A percentile compares a stretch with the other conserved stretches of the same genome.
Conservation (phyloP, 2,797 vertebrate genomes). For the Jordanella pulchra region DNA sequence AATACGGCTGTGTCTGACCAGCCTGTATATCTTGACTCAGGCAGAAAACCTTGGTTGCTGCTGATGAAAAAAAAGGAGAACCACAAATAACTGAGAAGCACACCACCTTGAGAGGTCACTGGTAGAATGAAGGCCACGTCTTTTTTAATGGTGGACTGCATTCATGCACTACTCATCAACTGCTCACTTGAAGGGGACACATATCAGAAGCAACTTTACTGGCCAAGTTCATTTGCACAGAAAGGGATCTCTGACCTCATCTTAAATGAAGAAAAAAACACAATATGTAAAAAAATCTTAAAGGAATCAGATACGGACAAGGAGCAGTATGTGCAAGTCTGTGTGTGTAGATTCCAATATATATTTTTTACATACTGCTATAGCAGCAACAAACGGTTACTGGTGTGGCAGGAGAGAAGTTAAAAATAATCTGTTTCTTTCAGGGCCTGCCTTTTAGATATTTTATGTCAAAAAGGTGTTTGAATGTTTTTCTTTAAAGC, state of each 20-base stretch:
- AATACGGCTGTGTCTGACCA: conserved; percentile 64
- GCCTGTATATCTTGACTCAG: conserved; percentile 64
- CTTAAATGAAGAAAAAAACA: too few relatives aligned
- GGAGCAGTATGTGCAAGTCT: too few relatives aligned
- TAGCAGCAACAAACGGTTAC: background rate
- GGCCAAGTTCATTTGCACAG: too few relatives aligned
- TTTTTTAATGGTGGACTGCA: conserved; percentile 22
- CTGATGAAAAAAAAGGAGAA: conserved; percentile 62
- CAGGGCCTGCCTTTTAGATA: background rate
- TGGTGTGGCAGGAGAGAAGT: background rate
- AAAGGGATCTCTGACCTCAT: too few relatives aligned
- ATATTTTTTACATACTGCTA: background rate
- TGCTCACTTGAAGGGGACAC: conserved; percentile 21
- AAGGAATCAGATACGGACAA: too few relatives aligned
- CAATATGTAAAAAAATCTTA: too few relatives aligned
- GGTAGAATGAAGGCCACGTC: conserved; percentile 35
- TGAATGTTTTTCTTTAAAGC: background rate
- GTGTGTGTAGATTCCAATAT: too few relatives aligned
- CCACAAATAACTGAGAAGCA: conserved; percentile 61
- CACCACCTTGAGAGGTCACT: conserved; percentile 50
- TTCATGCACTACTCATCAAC: conserved; percentile 37
- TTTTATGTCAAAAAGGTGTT: background rate
- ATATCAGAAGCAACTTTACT: too few relatives aligned
- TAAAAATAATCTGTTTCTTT: background rate
- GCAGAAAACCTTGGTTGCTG: conserved; percentile 68